Evolutionary conservation across 2,888 invertebrate species (phyloP).

Genomic region (Diachrysia chrysitis): DNA sequence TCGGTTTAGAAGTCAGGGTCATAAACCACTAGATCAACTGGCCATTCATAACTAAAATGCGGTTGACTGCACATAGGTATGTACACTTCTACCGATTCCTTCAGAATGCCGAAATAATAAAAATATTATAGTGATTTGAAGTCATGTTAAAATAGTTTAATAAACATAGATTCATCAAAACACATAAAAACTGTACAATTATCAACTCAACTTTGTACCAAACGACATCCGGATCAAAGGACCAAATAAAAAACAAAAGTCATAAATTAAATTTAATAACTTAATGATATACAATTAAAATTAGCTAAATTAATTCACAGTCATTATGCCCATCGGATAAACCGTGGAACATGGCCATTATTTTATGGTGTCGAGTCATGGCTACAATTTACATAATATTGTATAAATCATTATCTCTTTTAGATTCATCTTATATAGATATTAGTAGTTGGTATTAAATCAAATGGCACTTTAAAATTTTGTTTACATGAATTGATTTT

Average conservation of each 20-base stretch:
- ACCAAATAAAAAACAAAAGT: constrained; percentile 13
- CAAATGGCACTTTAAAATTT: constrained; percentile 28
- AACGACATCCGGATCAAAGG: constrained; percentile 3
- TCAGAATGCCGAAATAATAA: no score
- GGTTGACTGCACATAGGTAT: no score
- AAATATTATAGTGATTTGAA: no score
- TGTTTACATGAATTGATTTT: constrained; percentile 7
- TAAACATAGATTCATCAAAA: background rate
- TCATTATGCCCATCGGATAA: constrained; percentile 28
- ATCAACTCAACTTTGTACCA: constrained; percentile 1
- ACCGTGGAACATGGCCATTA: constrained; percentile 26
- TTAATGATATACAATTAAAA: constrained; percentile 48
- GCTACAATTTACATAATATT: constrained; percentile 31
- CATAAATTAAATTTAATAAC: constrained; percentile 50
- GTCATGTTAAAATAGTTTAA: background rate
- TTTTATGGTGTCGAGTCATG: constrained; percentile 44
- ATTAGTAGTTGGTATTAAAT: constrained; percentile 38
- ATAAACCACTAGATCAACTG: no score
- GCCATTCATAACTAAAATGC: no score
- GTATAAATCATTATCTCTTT: constrained; percentile 15
- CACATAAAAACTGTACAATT: background rate
- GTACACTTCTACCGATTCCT: no score
- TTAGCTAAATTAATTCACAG: constrained; percentile 44
- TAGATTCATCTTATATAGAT: constrained; percentile 11
- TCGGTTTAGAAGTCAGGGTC: no score